Percentiles rank a stretch among this genome's conserved stretches.
Evolutionary conservation across 2,797 vertebrate species (phyloP).

Genomic region (Gadopsis bispinosus): DNA sequence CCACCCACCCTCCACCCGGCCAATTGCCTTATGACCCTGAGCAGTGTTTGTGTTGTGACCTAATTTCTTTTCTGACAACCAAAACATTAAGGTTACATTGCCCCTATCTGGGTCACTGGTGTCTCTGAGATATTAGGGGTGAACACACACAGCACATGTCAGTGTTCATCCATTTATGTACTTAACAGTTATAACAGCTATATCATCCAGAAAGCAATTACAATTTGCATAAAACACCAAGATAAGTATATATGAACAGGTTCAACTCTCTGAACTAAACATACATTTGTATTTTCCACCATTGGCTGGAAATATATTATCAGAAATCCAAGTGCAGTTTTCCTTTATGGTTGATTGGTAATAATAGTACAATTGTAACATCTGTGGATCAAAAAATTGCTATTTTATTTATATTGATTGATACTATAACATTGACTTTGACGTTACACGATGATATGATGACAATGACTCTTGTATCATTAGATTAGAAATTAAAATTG

Average conservation of each 20-base stretch:
- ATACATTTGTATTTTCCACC: background rate
- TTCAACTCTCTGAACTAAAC: background rate
- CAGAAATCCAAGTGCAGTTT: background rate
- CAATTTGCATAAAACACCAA: slow-evolving; percentile 1
- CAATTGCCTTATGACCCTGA: slow-evolving; percentile 50
- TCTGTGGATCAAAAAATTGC: background rate
- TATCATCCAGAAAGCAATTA: background rate
- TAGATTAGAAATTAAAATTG: background rate
- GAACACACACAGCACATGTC: background rate
- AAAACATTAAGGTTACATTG: slow-evolving; percentile 58
- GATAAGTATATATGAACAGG: too few species aligned
- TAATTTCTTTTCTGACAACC: slow-evolving; percentile 57
- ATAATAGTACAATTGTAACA: background rate
- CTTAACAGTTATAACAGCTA: background rate
- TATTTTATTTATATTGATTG: background rate
- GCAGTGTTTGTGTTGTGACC: slow-evolving; percentile 53
- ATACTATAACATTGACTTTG: background rate
- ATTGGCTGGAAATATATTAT: background rate
- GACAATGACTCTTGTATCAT: background rate
- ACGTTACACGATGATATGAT: background rate
- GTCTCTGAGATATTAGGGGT: slow-evolving; percentile 15
- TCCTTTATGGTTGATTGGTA: background rate
- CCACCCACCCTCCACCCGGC: background rate
- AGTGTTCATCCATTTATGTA: background rate
- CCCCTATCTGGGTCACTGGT: slow-evolving; percentile 50